phyloP scores from a whole-genome alignment of 2,888 invertebrate species.

The Heliconius hortense region DNA sequence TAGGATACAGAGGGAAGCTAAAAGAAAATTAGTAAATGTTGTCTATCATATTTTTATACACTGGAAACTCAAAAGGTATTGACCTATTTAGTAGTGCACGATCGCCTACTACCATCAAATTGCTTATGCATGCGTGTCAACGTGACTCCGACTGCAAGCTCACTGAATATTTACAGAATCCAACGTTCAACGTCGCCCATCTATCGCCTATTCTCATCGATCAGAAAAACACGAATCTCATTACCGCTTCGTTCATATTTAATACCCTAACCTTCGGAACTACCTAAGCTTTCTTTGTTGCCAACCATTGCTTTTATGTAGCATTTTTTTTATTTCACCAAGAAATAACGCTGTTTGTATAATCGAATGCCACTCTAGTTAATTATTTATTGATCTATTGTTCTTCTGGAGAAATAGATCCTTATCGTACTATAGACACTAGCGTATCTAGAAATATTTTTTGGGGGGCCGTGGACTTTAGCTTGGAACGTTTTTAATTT shows the following conservation, averaged over 20 bases:
- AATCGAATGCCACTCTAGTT: constrained; percentile 47
- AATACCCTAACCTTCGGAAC: constrained; percentile 7
- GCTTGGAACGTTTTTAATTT: too few relatives aligned
- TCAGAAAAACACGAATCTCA: constrained; percentile 37
- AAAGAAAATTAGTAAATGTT: constrained; percentile 22
- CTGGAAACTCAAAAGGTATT: constrained; percentile 54
- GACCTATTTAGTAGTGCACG: constrained; percentile 74
- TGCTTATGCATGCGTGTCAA: constrained; percentile 75
- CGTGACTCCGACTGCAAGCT: constrained; percentile 63
- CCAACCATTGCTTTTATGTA: constrained; percentile 7
- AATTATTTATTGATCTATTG: constrained; percentile 57
- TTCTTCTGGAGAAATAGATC: constrained; percentile 55
- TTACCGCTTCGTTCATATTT: constrained; percentile 26
- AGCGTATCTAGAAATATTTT: too few relatives aligned
- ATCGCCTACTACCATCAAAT: constrained; percentile 64
- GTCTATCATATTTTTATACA: constrained; percentile 22
- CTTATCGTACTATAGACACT: constrained; percentile 52
- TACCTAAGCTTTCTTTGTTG: constrained; percentile 13
- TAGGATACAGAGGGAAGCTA: too few relatives aligned
- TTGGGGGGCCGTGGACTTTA: too few relatives aligned
- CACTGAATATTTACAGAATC: constrained; percentile 61
- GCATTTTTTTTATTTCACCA: not conserved
- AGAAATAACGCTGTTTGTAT: constrained; percentile 35
- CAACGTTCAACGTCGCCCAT: constrained; percentile 46
- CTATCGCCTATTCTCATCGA: constrained; percentile 50